Conservation (phyloP, 2,888 invertebrate species). For the Cinara cedri region DNA sequence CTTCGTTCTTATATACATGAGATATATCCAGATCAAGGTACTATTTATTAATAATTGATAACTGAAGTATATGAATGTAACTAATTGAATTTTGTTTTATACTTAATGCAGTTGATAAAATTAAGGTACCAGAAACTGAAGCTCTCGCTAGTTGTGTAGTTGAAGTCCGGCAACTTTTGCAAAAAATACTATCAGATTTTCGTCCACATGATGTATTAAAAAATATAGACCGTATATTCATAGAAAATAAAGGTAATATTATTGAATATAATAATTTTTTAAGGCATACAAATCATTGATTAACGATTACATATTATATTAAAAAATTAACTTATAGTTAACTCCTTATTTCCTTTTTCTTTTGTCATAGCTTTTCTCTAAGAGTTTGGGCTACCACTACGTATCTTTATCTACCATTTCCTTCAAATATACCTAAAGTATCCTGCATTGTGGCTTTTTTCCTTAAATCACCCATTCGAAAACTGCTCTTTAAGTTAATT, state of each 20-base stretch:
- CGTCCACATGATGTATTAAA: constrained; percentile 50
- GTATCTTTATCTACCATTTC: too few relatives aligned
- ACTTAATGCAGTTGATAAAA: constrained; percentile 40
- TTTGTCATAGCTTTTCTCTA: too few relatives aligned
- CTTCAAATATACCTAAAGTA: too few relatives aligned
- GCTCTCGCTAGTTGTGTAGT: constrained; percentile 81
- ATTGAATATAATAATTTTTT: background rate
- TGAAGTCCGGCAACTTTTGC: constrained; percentile 80
- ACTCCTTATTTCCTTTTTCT: too few relatives aligned
- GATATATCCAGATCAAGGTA: constrained; percentile 81
- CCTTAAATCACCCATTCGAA: too few relatives aligned
- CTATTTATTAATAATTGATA: constrained; percentile 11
- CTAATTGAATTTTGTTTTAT: constrained; percentile 6
- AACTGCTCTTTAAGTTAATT: too few relatives aligned
- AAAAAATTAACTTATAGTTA: too few relatives aligned
- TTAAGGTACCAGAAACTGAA: constrained; percentile 42
- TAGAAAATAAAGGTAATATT: constrained; percentile 41
- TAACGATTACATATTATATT: too few relatives aligned
- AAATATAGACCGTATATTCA: constrained; percentile 30
- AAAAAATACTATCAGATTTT: constrained; percentile 80
- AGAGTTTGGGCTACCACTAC: too few relatives aligned
- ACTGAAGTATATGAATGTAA: background rate
- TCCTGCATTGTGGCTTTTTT: too few relatives aligned
- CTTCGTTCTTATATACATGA: constrained; percentile 87
- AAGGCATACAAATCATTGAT: too few relatives aligned